These are phyloP conservation scores for Sebastes trivittatus DNA, from an alignment of 2,797 vertebrate genomes.

Conservation along the genomic window DNA sequence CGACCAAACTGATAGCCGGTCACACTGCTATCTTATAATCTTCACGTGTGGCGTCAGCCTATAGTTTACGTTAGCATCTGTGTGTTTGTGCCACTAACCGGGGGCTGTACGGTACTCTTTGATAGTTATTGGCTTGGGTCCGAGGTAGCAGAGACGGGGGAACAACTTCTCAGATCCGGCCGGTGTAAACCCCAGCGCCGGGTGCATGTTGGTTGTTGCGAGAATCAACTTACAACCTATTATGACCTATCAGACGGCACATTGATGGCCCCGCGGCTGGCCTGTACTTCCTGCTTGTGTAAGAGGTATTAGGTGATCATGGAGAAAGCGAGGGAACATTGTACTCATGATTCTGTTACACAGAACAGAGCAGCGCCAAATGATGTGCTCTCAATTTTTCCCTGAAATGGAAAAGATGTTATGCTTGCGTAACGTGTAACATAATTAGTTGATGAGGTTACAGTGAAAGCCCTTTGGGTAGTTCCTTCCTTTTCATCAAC, in stretches of 20 bases:
- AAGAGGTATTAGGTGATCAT: slow-evolving; percentile 58
- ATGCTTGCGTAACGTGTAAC: background rate
- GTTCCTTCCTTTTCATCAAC: background rate
- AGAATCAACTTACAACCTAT: background rate
- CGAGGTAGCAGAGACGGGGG: too few relatives aligned
- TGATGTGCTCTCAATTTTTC: background rate
- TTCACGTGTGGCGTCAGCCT: too few relatives aligned
- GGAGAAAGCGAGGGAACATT: slow-evolving; percentile 30
- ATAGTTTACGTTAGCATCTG: too few relatives aligned
- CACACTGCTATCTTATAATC: background rate
- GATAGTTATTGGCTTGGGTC: too few relatives aligned
- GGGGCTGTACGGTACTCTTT: too few relatives aligned
- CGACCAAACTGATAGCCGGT: background rate
- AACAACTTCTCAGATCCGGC: too few relatives aligned
- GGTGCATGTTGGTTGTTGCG: background rate
- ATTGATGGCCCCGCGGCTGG: background rate
- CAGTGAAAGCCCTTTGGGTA: background rate
- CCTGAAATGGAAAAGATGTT: background rate
- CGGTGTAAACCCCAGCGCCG: background rate
- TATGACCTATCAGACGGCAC: background rate
- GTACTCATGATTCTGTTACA: slow-evolving; percentile 45
- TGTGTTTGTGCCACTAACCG: too few relatives aligned
- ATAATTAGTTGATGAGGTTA: slow-evolving; percentile 11
- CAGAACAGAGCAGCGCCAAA: background rate
- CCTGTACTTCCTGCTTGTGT: slow-evolving; percentile 52